Evolutionary conservation across 2,888 invertebrate species (phyloP), one percentile per base, ranked within the genome.

Genomic region (Brenthis daphne): DNA sequence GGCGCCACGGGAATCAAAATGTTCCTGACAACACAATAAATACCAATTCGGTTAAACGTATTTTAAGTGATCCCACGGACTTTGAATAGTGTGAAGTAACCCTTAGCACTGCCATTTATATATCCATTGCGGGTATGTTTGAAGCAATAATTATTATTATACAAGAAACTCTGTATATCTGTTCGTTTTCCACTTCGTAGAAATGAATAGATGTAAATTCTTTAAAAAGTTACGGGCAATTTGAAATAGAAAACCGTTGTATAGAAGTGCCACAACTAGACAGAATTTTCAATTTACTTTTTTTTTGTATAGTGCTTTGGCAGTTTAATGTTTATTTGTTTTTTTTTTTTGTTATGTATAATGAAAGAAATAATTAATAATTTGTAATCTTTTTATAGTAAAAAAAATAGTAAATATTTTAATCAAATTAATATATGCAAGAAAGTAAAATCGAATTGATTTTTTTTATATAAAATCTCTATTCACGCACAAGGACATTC

Each of bases 141-240:
- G 43, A 71, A 73, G 71, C 76, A 76, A 76, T 75, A 78, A 76
- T 77, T 79, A 60, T 16, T 60, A 33, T 48, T 60, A 75, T 65
- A 47, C 64, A 57, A 68, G 58, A 56, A 65, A 67, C 24, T 8
- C 29, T 20, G 11, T 8, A 1, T 43, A 20, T 63, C 61, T 51
- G 33, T 37, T 12, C 13, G 13, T 33, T 63, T 63, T 33, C 53
- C 53, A 37, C 53, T 63, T 53, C 53, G 14, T 63, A 63, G 53
- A 8, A 20, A 24, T 37, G 33, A 13, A 33, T 63, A 54, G 63
- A 20, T 37, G 33, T 63, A 43, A 11, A 43, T 43, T 8, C 37
- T 43, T 43, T 29, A 50, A 8, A 29, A 51, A 11, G 50, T 48
- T 11, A 13, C 16, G 12, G 50, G n/a, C 29, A 60, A 33, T 60